These are phyloP conservation scores for Tigriopus californicus DNA, from an alignment of 2,888 invertebrate genomes.

Conservation along the genomic window DNA sequence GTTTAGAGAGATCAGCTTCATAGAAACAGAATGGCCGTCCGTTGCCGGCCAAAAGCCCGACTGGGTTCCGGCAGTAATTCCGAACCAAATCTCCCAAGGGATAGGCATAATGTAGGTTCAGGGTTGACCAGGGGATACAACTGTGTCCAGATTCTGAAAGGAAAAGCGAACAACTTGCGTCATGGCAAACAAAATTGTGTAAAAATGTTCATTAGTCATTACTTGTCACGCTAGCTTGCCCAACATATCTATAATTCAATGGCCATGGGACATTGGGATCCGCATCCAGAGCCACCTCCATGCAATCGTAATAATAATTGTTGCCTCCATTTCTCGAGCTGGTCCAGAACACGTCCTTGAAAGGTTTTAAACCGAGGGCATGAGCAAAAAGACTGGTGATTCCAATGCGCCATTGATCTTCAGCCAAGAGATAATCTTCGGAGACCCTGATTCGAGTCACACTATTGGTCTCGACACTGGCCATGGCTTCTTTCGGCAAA, in stretches of 20 bases:
- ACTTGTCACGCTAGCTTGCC: background rate
- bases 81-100: background rate
- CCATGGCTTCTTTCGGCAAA: background rate
- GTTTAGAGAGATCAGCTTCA: background rate
- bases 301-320: conserved; percentile 9
- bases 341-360: conserved; percentile 9
- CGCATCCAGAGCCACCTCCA: background rate
- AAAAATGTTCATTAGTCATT: too few relatives aligned
- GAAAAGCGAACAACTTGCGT: background rate
- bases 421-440: conserved; percentile 2
- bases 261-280: conserved; percentile 2
- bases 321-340: background rate
- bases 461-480: background rate
- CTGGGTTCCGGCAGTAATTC: background rate
- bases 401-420: conserved; percentile 12
- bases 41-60: background rate
- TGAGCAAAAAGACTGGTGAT: background rate
- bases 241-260: background rate
- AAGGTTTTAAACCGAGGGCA: conserved; percentile 1
- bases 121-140: background rate
- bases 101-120: background rate
- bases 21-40: conserved; percentile 1
- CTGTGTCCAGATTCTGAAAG: background rate
- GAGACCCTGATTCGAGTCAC: conserved; percentile 1
- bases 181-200: background rate